Evolutionary conservation across 1,140 invertebrate species (phyloP).

Genomic region (Apis cerana): DNA sequence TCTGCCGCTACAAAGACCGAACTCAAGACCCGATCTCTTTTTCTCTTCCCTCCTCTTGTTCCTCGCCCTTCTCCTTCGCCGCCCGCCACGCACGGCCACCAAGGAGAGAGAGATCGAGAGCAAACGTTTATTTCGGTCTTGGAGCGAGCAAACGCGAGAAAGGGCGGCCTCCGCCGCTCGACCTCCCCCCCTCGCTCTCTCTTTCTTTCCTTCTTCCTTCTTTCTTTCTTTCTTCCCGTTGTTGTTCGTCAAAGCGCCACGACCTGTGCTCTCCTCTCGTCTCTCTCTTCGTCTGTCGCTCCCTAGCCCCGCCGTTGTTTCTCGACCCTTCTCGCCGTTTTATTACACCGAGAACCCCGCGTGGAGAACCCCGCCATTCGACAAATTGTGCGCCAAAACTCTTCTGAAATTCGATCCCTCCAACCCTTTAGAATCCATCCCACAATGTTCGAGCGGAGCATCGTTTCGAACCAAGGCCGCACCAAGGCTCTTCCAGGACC

Average conservation of each 20-base stretch:
- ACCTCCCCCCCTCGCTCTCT: background rate
- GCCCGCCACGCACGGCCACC: slow-evolving; percentile 4
- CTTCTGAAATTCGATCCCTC: background rate
- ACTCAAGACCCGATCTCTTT: slow-evolving; percentile 43
- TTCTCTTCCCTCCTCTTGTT: slow-evolving; percentile 43
- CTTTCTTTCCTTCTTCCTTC: too few species aligned
- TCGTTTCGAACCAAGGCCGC: too few species aligned
- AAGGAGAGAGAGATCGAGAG: slow-evolving; percentile 10
- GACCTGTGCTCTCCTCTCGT: too few species aligned
- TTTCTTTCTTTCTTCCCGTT: background rate
- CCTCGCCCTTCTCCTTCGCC: background rate
- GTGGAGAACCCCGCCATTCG: background rate
- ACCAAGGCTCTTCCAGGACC: too few species aligned
- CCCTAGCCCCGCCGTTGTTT: background rate
- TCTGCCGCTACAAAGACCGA: slow-evolving; percentile 74
- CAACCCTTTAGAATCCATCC: too few species aligned
- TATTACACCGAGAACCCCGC: background rate
- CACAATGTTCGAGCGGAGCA: background rate
- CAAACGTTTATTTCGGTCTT: slow-evolving; percentile 61
- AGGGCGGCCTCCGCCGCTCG: slow-evolving; percentile 18
- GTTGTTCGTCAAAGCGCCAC: slow-evolving; percentile 27
- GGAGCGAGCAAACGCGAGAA: slow-evolving; percentile 38
- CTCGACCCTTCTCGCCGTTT: slow-evolving; percentile 12
- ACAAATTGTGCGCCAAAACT: slow-evolving; percentile 5
- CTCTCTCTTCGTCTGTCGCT: background rate